A percentile compares a stretch with the other conserved stretches of the same genome.
Evolutionary conservation across 2,113 vertebrate species (phyloP).

Genomic region (Corythoichthys haematopterus): DNA sequence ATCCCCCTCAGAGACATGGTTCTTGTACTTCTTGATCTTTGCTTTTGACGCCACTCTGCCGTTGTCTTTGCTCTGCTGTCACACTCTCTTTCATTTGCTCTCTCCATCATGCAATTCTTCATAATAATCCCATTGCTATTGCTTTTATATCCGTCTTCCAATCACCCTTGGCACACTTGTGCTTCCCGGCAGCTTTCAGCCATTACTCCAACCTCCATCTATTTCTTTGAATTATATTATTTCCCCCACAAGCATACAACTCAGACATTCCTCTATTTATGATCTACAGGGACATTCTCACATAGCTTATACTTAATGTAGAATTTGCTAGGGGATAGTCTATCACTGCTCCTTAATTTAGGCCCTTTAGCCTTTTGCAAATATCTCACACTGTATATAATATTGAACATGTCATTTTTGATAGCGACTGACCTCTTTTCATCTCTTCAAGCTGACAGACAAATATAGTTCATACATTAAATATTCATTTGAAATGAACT

Average conservation of each 20-base stretch:
- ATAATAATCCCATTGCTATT: slow-evolving; percentile 38
- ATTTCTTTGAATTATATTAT: slow-evolving; percentile 24
- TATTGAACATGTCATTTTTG: background rate
- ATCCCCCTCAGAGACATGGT: slow-evolving; percentile 33
- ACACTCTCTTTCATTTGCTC: background rate
- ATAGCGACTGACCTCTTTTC: background rate
- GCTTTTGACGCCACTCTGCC: slow-evolving; percentile 10
- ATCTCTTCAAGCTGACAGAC: slow-evolving; percentile 7
- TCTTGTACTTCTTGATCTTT: slow-evolving; percentile 18
- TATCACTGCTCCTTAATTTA: slow-evolving; percentile 7
- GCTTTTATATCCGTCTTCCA: slow-evolving; percentile 32
- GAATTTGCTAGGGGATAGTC: slow-evolving; percentile 1
- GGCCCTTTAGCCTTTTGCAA: background rate
- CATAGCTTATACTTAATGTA: slow-evolving; percentile 22
- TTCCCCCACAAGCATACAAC: background rate
- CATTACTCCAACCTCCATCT: slow-evolving; percentile 40
- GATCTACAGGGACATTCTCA: slow-evolving; percentile 28
- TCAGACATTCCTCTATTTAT: slow-evolving; percentile 14
- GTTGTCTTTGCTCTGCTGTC: slow-evolving; percentile 16
- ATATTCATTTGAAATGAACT: slow-evolving; percentile 36
- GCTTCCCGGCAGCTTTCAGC: slow-evolving; percentile 39
- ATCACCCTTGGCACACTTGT: slow-evolving; percentile 9
- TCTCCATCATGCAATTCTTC: slow-evolving; percentile 13
- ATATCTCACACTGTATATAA: background rate
- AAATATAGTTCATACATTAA: slow-evolving; percentile 30